A percentile compares a stretch with the other conserved stretches of the same genome.
Conservation (phyloP, 2,113 vertebrate genomes). For the Oenanthe melanoleuca region DNA sequence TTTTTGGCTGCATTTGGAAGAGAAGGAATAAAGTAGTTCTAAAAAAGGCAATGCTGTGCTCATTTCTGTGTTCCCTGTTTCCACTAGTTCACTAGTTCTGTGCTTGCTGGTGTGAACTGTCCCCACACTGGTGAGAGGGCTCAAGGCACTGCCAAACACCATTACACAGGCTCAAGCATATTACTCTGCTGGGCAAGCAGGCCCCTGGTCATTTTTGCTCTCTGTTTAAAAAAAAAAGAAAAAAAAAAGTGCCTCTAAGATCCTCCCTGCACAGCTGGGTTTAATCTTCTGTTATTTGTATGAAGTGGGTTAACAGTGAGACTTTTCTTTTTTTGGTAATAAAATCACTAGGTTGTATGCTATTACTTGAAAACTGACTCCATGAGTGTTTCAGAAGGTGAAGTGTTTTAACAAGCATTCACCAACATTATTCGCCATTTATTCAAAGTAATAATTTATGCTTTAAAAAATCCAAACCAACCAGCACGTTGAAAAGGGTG, state of each 20-base stretch:
- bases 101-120: background rate
- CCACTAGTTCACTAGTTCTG: background rate
- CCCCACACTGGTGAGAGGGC: background rate
- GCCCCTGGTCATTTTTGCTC: background rate
- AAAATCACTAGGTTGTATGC: background rate
- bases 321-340: conserved; percentile 4
- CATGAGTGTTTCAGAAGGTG: background rate
- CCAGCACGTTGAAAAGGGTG: background rate
- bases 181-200: background rate
- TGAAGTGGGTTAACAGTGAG: background rate
- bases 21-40: background rate
- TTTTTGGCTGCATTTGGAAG: background rate
- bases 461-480: background rate
- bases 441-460: background rate
- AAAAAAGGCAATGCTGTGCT: background rate
- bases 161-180: rapidly evolving
- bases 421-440: background rate
- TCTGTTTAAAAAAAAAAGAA: background rate
- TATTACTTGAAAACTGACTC: conserved; percentile 47
- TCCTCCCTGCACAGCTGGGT: background rate
- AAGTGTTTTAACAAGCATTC: conserved; percentile 31
- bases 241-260: background rate
- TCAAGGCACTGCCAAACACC: background rate
- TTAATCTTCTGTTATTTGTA: conserved; percentile 18
- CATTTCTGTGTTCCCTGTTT: background rate